phyloP scores from a whole-genome alignment of 2,888 invertebrate species.

The Rugalucina vietnamica region DNA sequence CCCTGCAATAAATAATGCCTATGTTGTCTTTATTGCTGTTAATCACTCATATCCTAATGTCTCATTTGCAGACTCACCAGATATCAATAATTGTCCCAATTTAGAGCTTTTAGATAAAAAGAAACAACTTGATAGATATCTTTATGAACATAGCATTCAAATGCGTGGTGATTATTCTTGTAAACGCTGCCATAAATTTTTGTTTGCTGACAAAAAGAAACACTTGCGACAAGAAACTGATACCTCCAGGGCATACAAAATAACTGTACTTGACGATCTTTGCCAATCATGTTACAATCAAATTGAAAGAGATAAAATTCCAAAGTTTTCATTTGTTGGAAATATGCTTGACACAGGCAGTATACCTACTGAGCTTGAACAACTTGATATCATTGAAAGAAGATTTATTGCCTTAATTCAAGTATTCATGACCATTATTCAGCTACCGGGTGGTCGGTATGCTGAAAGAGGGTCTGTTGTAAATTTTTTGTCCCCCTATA shows the following conservation, averaged over 20 bases:
- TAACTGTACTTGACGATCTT: no score
- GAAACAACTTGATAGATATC: no score
- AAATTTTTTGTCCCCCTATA: conserved; percentile 20
- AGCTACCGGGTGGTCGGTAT: conserved; percentile 26
- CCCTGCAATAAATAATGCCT: not conserved
- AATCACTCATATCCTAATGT: not conserved
- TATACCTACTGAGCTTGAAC: conserved; percentile 17
- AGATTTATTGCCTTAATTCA: no score
- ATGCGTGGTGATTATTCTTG: no score
- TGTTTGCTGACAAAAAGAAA: no score
- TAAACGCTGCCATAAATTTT: no score
- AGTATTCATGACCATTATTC: conserved; percentile 35
- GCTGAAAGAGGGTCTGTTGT: conserved; percentile 30
- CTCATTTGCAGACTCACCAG: no score
- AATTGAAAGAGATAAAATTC: conserved; percentile 21
- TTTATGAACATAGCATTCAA: no score
- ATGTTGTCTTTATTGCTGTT: not conserved
- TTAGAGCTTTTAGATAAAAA: no score
- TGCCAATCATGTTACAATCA: conserved; percentile 3
- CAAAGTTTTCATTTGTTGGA: not conserved
- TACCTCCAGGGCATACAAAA: no score
- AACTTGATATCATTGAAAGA: conserved; percentile 25
- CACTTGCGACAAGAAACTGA: no score
- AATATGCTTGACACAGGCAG: conserved; percentile 30
- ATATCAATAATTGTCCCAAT: no score